phyloP scores from a whole-genome alignment of 2,797 vertebrate species.

The Oceanodroma leucorhoa region DNA sequence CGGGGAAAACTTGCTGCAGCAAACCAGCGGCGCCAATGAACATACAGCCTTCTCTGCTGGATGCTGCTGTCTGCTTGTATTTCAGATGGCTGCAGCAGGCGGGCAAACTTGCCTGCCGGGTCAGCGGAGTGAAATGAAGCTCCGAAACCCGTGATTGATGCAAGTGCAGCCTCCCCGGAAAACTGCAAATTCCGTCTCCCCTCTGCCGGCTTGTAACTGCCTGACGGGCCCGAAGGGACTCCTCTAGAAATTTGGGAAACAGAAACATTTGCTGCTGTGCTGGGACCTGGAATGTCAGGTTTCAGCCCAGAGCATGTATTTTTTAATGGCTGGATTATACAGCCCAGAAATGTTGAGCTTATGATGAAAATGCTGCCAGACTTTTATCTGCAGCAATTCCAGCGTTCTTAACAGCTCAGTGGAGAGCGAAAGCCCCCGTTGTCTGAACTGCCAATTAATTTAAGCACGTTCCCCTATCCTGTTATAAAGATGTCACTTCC shows the following conservation, averaged over 20 bases:
- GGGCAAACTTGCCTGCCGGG: background rate
- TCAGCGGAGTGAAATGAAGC: background rate
- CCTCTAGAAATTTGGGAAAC: background rate
- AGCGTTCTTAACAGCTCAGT: background rate
- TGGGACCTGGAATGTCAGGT: background rate
- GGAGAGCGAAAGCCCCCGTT: background rate
- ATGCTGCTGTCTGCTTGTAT: background rate
- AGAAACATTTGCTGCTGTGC: background rate
- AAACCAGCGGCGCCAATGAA: fast-evolving
- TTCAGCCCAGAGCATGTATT: background rate
- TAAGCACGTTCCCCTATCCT: background rate
- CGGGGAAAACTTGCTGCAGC: background rate
- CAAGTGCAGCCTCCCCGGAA: background rate
- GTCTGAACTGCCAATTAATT: background rate
- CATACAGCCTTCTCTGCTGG: fast-evolving
- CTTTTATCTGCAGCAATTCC: conserved; percentile 37
- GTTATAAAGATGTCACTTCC: background rate
- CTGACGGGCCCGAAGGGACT: background rate
- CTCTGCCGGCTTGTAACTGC: background rate
- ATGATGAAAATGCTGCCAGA: background rate
- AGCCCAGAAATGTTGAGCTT: background rate
- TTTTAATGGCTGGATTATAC: background rate
- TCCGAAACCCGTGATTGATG: background rate
- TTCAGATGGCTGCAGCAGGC: fast-evolving
- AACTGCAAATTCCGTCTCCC: background rate